Evolutionary conservation across 2,113 vertebrate genomes (phyloP), one percentile per base, ranked within the genome.

Genomic region (Vulpes vulpes): DNA sequence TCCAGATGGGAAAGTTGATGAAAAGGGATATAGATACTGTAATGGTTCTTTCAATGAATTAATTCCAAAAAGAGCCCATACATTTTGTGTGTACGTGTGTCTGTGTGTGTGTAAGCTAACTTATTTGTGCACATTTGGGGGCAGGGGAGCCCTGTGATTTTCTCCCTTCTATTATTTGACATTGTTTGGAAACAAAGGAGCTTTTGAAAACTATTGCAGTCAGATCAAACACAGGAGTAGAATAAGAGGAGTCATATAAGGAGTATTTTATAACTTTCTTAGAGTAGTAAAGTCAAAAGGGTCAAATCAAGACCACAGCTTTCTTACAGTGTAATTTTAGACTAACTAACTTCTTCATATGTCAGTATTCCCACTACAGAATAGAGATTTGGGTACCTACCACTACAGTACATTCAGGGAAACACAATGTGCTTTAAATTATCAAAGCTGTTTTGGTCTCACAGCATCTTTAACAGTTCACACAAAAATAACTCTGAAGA

Each of bases 1-100:
- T 99, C 99, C 99, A 99, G 99, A 99, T 99, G 99, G 99, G 97
- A 89, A 82, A 96, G 69, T 97, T 97, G 91, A 95, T 97, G 98
- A 98, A 95, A 98, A 98, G 96, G 97, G 98, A 86, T 43, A 98
- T 97, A 98, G 98, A 98, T 98, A 98, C 98, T 95, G 97, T 97
- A 97, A 96, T 89, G 69, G 87, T 74, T 94, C 94, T 96, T 98
- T 96, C 89, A 96, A 96, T 94, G 92, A 97, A 97, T 95, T 95
- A 93, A 97, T 96, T 97, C 95, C 81, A 97, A 95, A 97, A 97
- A 85, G 79, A 96, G 32, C 82, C 55, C 81, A 78, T 94, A 92
- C 78, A 27, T 95, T 84, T 25, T 0, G 76, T 96, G 87, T 60
- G 20, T 67, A 7, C 59, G 43, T 43, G 43, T 43, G 43, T 35